Percentiles rank a stretch among this genome's conserved stretches.
Conservation (phyloP, 2,888 invertebrate genomes). For the Synanthedon vespiformis region DNA sequence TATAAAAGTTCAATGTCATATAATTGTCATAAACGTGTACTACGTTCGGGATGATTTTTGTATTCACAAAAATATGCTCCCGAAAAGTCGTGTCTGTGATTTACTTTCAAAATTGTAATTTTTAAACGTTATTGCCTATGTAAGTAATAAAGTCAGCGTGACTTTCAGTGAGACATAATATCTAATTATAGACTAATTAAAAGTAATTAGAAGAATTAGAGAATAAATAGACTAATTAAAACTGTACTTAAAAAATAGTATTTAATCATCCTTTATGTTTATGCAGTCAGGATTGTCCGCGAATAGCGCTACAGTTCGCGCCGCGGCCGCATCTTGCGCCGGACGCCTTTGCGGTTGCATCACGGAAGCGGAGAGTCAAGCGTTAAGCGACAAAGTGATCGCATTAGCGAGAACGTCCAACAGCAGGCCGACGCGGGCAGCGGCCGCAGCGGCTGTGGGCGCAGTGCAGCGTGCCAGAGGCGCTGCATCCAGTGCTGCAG, state of each 20-base stretch:
- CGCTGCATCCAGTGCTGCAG: conserved; percentile 95
- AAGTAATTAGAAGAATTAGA: too few species aligned
- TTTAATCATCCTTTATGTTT: not conserved
- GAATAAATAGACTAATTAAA: too few species aligned
- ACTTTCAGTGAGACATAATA: too few species aligned
- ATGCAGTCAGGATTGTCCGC: conserved; percentile 78
- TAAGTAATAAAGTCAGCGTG: too few species aligned
- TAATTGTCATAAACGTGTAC: too few species aligned
- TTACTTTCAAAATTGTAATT: too few species aligned
- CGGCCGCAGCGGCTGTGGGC: conserved; percentile 84
- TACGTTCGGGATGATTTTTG: too few species aligned
- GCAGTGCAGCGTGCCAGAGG: conserved; percentile 96
- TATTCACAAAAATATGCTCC: too few species aligned
- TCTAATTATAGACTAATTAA: too few species aligned
- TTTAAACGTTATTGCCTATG: too few species aligned
- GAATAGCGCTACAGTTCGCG: conserved; percentile 83
- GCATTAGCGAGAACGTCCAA: conserved; percentile 34
- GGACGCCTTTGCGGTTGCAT: conserved; percentile 79
- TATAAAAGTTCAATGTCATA: not conserved
- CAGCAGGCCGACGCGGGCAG: conserved; percentile 26
- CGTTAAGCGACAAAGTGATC: conserved; percentile 42
- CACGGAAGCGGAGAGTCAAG: conserved; percentile 42
- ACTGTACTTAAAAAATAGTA: too few species aligned
- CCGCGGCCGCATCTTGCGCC: conserved; percentile 94
- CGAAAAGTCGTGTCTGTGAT: too few species aligned